phyloP scores from a whole-genome alignment of 2,797 vertebrate species.

The Urophycis tenuis region DNA sequence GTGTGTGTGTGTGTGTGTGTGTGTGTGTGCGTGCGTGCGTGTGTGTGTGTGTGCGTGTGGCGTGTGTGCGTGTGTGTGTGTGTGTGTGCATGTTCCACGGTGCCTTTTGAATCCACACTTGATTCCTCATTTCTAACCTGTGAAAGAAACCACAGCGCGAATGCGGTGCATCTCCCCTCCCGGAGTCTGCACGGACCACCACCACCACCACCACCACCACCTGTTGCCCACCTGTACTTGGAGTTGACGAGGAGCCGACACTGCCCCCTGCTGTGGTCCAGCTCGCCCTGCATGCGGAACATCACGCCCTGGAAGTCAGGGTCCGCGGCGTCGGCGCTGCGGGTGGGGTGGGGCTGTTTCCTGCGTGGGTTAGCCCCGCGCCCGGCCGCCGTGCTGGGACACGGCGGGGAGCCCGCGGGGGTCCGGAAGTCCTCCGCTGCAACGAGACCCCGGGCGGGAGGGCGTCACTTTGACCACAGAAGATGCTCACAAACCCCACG shows the following conservation, averaged over 20 bases:
- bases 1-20: too few species aligned
- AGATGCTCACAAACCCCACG: background rate
- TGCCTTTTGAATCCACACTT: background rate
- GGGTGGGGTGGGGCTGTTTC: constrained; percentile 73
- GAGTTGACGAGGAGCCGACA: constrained; percentile 73
- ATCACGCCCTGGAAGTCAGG: constrained; percentile 77
- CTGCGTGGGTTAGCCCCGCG: constrained; percentile 58
- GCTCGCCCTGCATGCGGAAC: constrained; percentile 71
- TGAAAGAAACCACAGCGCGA: background rate
- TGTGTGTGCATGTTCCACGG: background rate
- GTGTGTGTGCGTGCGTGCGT: too few species aligned
- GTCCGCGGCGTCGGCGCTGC: constrained; percentile 70
- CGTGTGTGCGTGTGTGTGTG: too few species aligned
- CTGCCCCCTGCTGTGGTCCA: constrained; percentile 54
- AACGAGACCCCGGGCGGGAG: background rate
- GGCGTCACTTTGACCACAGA: background rate
- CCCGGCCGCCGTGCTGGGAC: background rate
- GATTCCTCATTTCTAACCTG: background rate
- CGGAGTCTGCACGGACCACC: background rate
- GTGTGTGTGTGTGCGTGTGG: too few species aligned
- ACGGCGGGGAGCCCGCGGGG: constrained; percentile 5
- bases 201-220: too few species aligned
- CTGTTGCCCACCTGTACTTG: constrained; percentile 71
- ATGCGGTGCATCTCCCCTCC: too few species aligned
- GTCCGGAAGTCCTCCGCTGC: constrained; percentile 2